Percentiles rank a stretch among this genome's conserved stretches.
These are phyloP conservation scores for Polydrusus pterygomalis DNA, from an alignment of 2,888 invertebrate species.

Conservation along the genomic window DNA sequence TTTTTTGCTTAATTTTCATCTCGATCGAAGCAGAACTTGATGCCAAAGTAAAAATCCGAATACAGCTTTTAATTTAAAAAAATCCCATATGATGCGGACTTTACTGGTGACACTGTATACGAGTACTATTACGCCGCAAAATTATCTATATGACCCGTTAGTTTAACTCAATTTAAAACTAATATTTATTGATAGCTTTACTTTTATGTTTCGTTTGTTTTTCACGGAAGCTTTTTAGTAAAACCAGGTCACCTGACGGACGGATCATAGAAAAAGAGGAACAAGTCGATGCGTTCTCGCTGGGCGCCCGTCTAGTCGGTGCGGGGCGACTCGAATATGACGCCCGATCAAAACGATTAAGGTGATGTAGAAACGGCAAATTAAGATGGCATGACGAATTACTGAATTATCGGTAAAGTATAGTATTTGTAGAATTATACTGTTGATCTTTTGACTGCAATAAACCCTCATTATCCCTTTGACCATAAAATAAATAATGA, in stretches of 20 bases:
- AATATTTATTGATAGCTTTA: constrained; percentile 30
- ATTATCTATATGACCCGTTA: too few relatives aligned
- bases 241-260: constrained; percentile 20
- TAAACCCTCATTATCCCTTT: too few relatives aligned
- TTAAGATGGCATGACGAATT: not conserved
- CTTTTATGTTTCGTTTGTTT: constrained; percentile 40
- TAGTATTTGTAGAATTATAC: too few relatives aligned
- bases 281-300: not conserved
- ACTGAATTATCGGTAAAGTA: not conserved
- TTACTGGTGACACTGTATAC: too few relatives aligned
- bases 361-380: not conserved
- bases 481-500: too few relatives aligned
- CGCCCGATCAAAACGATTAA: constrained; percentile 1
- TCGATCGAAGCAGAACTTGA: too few relatives aligned
- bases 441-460: too few relatives aligned
- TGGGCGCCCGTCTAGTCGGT: constrained; percentile 10
- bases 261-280: constrained; percentile 1
- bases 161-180: constrained; percentile 17
- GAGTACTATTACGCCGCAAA: too few relatives aligned
- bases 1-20: too few relatives aligned
- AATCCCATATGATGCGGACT: too few relatives aligned
- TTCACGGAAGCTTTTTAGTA: constrained; percentile 28
- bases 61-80: too few relatives aligned
- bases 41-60: too few relatives aligned
- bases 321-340: constrained; percentile 1